Base-by-base conservation (phyloP, 2,888 invertebrate genomes). In the Polydrusus cervinus region DNA sequence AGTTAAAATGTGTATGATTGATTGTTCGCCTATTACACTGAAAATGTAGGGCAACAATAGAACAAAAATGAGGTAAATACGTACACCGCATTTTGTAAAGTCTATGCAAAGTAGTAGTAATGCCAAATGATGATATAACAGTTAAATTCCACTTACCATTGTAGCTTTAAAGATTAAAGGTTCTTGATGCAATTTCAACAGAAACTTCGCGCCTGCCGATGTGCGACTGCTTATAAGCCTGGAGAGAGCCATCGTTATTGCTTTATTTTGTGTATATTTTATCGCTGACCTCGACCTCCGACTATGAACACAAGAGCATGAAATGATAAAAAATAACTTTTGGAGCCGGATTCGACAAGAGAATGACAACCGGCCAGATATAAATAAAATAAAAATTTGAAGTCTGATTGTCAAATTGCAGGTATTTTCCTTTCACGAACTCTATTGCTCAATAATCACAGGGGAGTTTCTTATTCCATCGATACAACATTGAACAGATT, bases 51-150 rank as follows among this genome's bases (percentile, higher is more conserved):
- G 5, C 25, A 25, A 25, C 25, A 25, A 25, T 25, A 3, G 25
- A 25, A 25, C 25, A 25, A 25, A 25, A 25, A 25, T 1, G 25
- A 25, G 1, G 25, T 25, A 25, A 25, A 25, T 25, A 25, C 25
- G 5, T 25, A 25, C 5, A 25, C 25, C 25, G 3, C 25, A 25
- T 1, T 25, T 25, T 25, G 25, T n/a, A n/a, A n/a, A n/a, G n/a
- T n/a, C n/a, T n/a, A n/a, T n/a, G n/a, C n/a, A n/a, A n/a, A n/a
- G n/a, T n/a, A n/a, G n/a, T n/a, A 65, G 20, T 5, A 18, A 40
- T 62, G 40, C 45, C 69, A 71, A 75, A 45, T 81, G 82, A 83
- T 85, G 84, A 84, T 84, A 84, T 85, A 85, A 76, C 74, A 51
- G 43, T 43, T n/a, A 43, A 14, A 47, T 61, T 30, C 1, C n/a